Evolutionary conservation across 1,140 invertebrate genomes (phyloP).

Genomic region (Diachasmimorpha longicaudata): DNA sequence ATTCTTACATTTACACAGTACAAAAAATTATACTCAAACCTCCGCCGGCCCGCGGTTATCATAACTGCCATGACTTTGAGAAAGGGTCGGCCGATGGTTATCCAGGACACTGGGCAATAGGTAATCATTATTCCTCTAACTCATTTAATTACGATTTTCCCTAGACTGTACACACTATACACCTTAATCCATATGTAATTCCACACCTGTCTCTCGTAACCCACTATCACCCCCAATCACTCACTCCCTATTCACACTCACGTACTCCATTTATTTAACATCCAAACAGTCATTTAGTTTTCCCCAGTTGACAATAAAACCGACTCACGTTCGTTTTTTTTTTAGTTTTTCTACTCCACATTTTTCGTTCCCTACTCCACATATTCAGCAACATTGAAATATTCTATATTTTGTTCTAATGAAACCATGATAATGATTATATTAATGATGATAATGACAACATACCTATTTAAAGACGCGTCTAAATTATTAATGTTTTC

Average conservation of each 20-base stretch:
- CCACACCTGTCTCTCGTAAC: neutral
- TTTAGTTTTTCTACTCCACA: constrained; percentile 9
- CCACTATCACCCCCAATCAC: neutral
- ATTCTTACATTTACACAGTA: constrained; percentile 68
- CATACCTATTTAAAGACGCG: constrained; percentile 48
- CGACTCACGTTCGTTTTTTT: constrained; percentile 1
- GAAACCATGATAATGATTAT: constrained; percentile 44
- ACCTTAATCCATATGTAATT: neutral
- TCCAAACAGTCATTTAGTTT: neutral
- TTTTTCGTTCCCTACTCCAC: constrained; percentile 31
- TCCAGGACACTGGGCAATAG: constrained; percentile 41
- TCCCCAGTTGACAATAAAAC: neutral
- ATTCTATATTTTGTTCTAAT: constrained; percentile 55
- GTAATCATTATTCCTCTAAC: constrained; percentile 26
- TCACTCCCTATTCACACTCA: constrained; percentile 1
- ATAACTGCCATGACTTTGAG: constrained; percentile 56
- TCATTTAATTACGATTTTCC: constrained; percentile 30
- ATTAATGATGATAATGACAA: constrained; percentile 49
- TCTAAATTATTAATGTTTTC: neutral
- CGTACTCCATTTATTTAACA: neutral
- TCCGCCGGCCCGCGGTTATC: constrained; percentile 53
- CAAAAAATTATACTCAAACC: constrained; percentile 65
- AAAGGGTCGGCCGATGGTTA: constrained; percentile 47
- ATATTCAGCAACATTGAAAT: constrained; percentile 59
- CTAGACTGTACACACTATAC: constrained; percentile 25